These are phyloP conservation scores for Caenorhabditis latens DNA, from an alignment of 1,140 invertebrate species.

Conservation along the genomic window DNA sequence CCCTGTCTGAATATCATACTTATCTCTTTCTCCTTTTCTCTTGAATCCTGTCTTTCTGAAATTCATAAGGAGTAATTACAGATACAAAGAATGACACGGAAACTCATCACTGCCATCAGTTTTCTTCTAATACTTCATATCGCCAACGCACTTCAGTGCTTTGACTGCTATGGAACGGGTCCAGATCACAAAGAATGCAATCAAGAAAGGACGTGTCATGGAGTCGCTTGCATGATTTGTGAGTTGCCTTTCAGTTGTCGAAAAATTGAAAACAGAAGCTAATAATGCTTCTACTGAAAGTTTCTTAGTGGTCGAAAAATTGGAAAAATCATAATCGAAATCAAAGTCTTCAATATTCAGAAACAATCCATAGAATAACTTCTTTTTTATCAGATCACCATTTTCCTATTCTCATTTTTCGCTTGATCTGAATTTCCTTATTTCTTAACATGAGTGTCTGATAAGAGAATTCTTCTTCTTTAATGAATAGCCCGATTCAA, in stretches of 20 bases:
- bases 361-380: too few species aligned
- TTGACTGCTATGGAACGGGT: slow-evolving; percentile 65
- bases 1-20: slow-evolving; percentile 8
- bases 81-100: slow-evolving; percentile 30
- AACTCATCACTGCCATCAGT: slow-evolving; percentile 2
- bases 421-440: too few species aligned
- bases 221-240: slow-evolving; percentile 66
- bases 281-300: too few species aligned
- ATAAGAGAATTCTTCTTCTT: too few species aligned
- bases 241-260: slow-evolving; percentile 34
- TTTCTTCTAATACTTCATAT: slow-evolving; percentile 15
- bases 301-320: too few species aligned
- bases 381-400: too few species aligned
- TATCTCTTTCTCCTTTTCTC: neutral
- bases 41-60: neutral
- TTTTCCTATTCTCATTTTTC: too few species aligned
- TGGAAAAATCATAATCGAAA: too few species aligned
- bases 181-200: slow-evolving; percentile 63
- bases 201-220: slow-evolving; percentile 61
- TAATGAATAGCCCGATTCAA: too few species aligned
- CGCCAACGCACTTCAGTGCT: slow-evolving; percentile 53
- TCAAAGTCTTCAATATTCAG: too few species aligned
- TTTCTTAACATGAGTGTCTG: too few species aligned
- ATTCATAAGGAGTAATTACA: neutral
- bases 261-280: neutral